Evolutionary conservation across 2,888 invertebrate species (phyloP).

Genomic region (Eupithecia vulgata): DNA sequence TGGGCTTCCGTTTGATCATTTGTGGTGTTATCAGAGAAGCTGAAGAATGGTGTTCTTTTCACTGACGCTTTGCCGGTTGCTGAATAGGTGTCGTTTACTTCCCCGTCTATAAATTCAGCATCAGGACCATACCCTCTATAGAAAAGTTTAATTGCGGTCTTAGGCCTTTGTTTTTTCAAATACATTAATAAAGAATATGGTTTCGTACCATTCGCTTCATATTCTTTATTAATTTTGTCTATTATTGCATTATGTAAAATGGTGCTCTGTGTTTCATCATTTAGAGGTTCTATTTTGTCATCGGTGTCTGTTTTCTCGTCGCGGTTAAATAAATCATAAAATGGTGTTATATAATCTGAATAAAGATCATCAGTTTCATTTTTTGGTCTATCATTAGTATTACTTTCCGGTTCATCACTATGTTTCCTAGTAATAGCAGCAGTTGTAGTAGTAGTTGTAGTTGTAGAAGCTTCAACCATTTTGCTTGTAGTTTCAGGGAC

Average conservation of each 20-base stretch:
- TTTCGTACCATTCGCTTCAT: not conserved
- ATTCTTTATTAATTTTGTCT: not conserved
- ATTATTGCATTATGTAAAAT: not conserved
- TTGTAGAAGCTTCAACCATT: not conserved
- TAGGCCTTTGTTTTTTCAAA: not conserved
- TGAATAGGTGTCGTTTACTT: not conserved
- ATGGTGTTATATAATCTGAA: conserved; percentile 1
- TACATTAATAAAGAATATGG: not conserved
- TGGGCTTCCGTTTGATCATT: not conserved
- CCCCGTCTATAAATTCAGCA: not conserved
- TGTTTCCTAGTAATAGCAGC: not conserved
- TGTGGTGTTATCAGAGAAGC: not conserved
- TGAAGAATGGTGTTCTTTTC: not conserved
- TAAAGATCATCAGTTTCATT: not conserved
- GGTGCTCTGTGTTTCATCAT: not conserved
- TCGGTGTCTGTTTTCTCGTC: conserved; percentile 3
- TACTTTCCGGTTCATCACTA: not conserved
- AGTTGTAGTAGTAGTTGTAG: not conserved
- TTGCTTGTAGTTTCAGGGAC: not conserved
- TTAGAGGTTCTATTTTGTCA: not conserved
- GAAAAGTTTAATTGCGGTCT: not conserved
- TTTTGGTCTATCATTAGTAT: not conserved
- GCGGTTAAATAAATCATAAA: conserved; percentile 5
- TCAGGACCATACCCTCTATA: not conserved
- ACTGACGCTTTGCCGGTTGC: not conserved